These are phyloP conservation scores for Malacoctenus gilli DNA, from an alignment of 2,797 vertebrate genomes.

Conservation along the genomic window DNA sequence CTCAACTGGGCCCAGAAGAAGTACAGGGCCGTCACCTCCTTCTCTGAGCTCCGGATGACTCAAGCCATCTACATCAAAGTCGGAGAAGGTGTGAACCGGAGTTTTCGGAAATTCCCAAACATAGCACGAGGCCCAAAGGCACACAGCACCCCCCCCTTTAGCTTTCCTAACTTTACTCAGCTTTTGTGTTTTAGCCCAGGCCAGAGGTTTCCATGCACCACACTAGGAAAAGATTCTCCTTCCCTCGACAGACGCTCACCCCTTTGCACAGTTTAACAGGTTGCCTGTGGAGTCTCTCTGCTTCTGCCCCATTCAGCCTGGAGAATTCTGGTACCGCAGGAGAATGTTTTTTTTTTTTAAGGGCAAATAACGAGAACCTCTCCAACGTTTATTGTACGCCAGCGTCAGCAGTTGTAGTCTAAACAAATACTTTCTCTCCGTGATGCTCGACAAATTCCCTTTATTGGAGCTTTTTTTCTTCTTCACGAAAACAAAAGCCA, in stretches of 20 bases:
- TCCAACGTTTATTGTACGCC: too few relatives aligned
- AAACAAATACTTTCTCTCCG: too few relatives aligned
- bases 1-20: constrained; percentile 90
- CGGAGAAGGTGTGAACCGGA: constrained; percentile 89
- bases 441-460: too few relatives aligned
- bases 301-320: constrained; percentile 9
- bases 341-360: too few relatives aligned
- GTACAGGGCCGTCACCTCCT: constrained; percentile 94
- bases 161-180: constrained; percentile 45
- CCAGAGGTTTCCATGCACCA: constrained; percentile 35
- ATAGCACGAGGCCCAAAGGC: constrained; percentile 49
- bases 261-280: constrained; percentile 24
- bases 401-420: too few relatives aligned
- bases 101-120: constrained; percentile 56
- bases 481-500: too few relatives aligned
- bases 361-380: too few relatives aligned
- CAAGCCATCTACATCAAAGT: constrained; percentile 96
- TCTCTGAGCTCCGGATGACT: constrained; percentile 93
- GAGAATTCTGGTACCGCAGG: constrained; percentile 1
- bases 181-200: constrained; percentile 49
- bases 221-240: constrained; percentile 28
- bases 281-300: constrained; percentile 18
- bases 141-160: constrained; percentile 30
- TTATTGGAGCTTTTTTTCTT: too few relatives aligned
- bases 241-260: constrained; percentile 27